Conservation (phyloP, 2,797 vertebrate genomes). For the Microtus agrestis region DNA sequence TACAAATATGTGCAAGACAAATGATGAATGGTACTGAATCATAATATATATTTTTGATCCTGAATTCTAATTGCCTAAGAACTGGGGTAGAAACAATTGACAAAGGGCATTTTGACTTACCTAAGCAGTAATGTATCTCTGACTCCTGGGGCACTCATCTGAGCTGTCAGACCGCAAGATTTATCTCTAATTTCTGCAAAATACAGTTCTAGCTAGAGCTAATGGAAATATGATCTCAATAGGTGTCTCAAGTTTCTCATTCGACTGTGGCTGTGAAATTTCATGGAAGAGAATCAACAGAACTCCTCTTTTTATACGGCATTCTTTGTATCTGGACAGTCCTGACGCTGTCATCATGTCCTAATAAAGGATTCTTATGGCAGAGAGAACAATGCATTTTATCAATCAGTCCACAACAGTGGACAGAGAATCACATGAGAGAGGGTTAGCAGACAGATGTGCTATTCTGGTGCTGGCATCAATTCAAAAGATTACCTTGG, state of each 20-base stretch:
- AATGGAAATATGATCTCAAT: conserved; percentile 49
- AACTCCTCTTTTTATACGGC: neutral
- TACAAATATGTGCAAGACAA: conserved; percentile 41
- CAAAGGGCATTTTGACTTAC: conserved; percentile 43
- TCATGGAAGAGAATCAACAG: neutral
- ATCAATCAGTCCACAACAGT: neutral
- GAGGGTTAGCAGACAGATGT: neutral
- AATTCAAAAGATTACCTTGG: conserved; percentile 29
- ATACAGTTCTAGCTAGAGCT: neutral
- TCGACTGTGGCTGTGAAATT: neutral
- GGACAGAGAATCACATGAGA: conserved; percentile 10
- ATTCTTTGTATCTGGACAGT: neutral
- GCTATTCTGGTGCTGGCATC: conserved; percentile 43
- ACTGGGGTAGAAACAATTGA: conserved; percentile 45
- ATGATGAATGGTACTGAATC: conserved; percentile 51
- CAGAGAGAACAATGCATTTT: neutral
- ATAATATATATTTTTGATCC: conserved; percentile 25
- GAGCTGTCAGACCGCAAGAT: neutral
- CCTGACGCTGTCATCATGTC: neutral
- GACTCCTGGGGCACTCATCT: neutral
- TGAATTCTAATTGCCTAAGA: conserved; percentile 65
- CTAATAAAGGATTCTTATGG: neutral
- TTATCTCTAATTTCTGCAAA: conserved; percentile 59
- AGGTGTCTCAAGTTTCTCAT: conserved; percentile 23
- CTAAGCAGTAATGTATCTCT: conserved; percentile 31